Evolutionary conservation across 2,888 invertebrate genomes (phyloP), one percentile per base, ranked within the genome.

Genomic region (Megastigmus dorsalis): DNA sequence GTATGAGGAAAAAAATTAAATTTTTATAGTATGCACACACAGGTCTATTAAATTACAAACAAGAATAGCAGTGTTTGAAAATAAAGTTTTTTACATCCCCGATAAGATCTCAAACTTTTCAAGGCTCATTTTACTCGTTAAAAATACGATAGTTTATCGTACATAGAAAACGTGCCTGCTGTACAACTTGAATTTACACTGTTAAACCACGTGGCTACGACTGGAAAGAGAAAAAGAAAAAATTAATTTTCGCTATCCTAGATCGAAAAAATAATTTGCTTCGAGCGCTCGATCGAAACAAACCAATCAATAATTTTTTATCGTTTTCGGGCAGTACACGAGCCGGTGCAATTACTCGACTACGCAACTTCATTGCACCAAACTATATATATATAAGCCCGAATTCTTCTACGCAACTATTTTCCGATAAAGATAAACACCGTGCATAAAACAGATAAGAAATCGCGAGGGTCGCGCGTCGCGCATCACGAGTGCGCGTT

Each of bases 41-140:
- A 30, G n/a, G 18, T 18, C 10, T 9, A 18, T 33, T 36, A 9
- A 33, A 36, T 4, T 28, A 55, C 30, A 20, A 36, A n/a, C 33
- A 1, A 18, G 28, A 54, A 33, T 54, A 18, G 33, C 54, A 54
- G 33, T 2, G 54, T 18, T 30, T 9, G 36, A 20, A 43, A 59
- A 33, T 20, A 43, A 43, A 59, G 26, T 5, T 10, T 54, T 54
- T 54, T 55, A 41, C 28, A 15, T 9, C 41, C 2, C 4, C n/a
- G 41, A 43, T 59, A 28, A 38, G 7, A 43, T 41, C 23, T 54
- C 15, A 38, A 57, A 38, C 9, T 36, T 55, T 43, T 9, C 59
- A 59, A 59, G 59, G 59, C 28, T 59, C 20, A 43, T 43, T 41
- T 59, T 13, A 43, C 41, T 59, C 59, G 28, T 59, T 59, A 59